These are phyloP conservation scores for Polyommatus icarus DNA, from an alignment of 2,888 invertebrate species.

Conservation along the genomic window DNA sequence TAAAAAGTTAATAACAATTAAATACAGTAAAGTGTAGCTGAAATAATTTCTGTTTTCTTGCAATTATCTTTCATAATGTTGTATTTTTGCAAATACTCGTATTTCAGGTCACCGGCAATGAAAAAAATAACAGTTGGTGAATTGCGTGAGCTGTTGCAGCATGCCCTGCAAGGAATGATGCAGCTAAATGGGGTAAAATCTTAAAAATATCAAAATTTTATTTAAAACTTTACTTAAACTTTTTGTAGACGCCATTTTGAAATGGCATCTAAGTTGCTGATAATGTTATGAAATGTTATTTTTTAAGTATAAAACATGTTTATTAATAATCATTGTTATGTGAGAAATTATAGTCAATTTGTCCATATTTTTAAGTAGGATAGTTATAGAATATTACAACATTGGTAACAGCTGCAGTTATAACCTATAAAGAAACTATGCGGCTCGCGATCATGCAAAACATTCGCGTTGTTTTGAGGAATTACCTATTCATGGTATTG, in stretches of 20 bases:
- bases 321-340: neutral
- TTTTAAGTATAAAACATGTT: neutral
- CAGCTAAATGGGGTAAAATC: slow-evolving; percentile 86
- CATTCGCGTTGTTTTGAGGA: neutral
- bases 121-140: slow-evolving; percentile 86
- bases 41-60: slow-evolving; percentile 14
- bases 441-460: neutral
- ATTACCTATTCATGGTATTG: neutral
- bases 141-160: slow-evolving; percentile 88
- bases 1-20: too few relatives aligned
- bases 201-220: slow-evolving; percentile 12
- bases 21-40: neutral
- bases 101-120: slow-evolving; percentile 84
- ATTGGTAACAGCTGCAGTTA: neutral
- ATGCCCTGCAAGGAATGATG: slow-evolving; percentile 90
- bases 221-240: neutral
- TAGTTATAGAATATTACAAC: neutral
- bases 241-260: slow-evolving; percentile 4
- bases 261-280: neutral
- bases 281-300: neutral
- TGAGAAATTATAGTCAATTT: neutral
- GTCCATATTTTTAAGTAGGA: neutral
- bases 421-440: neutral
- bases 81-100: slow-evolving; percentile 30
- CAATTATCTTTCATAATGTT: slow-evolving; percentile 17